Percentiles rank a stretch among this genome's conserved stretches.
Evolutionary conservation across 1,140 invertebrate genomes (phyloP).

Genomic region (Leguminivora glycinivorella): DNA sequence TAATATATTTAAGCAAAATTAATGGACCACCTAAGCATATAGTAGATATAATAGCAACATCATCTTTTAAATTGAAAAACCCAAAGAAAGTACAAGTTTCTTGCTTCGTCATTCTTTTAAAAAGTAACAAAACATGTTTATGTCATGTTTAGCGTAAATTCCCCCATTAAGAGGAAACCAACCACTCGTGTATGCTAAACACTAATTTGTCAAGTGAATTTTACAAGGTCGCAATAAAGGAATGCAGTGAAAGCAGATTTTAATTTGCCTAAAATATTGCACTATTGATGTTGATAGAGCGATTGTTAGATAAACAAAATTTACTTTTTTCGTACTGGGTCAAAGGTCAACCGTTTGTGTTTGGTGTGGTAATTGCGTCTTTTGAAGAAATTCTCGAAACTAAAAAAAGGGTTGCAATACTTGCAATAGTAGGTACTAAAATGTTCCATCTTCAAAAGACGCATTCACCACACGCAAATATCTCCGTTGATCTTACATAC

Average conservation of each 20-base stretch:
- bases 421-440: too few relatives aligned
- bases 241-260: constrained; percentile 19
- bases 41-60: not conserved
- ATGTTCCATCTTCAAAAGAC: too few relatives aligned
- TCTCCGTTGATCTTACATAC: too few relatives aligned
- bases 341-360: too few relatives aligned
- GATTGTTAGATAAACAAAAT: not conserved
- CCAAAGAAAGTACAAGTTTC: constrained; percentile 12
- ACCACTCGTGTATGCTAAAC: constrained; percentile 6
- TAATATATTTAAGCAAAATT: not conserved
- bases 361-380: too few relatives aligned
- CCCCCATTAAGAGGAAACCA: not conserved
- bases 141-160: constrained; percentile 11
- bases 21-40: not conserved
- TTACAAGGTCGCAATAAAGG: constrained; percentile 11
- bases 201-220: constrained; percentile 19
- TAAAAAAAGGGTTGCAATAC: too few relatives aligned
- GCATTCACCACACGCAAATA: too few relatives aligned
- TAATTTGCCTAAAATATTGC: not conserved
- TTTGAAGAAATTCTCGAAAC: too few relatives aligned
- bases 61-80: not conserved
- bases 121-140: constrained; percentile 20
- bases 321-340: not conserved
- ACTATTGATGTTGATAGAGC: not conserved
- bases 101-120: constrained; percentile 1